Conservation (phyloP, 2,888 invertebrate genomes). For the Catocala nupta region DNA sequence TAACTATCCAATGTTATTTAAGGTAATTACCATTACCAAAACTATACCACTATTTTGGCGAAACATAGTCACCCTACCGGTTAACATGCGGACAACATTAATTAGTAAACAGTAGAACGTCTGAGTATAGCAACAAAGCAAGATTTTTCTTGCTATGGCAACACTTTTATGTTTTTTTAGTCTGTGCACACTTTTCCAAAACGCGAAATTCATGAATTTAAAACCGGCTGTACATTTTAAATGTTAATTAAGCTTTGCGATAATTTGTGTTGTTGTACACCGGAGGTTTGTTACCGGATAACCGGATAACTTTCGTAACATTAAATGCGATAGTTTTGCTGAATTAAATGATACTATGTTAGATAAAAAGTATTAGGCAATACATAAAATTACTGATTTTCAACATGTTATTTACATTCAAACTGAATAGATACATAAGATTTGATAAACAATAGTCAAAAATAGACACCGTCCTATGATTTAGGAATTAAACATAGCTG, state of each 20-base stretch:
- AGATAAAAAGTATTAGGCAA: neutral
- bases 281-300: constrained; percentile 34
- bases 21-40: no score
- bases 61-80: constrained; percentile 56
- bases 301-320: constrained; percentile 34
- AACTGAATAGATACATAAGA: neutral
- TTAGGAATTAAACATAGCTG: no score
- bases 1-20: no score
- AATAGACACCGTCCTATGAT: no score
- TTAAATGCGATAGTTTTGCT: constrained; percentile 16
- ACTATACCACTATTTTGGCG: no score
- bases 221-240: constrained; percentile 51
- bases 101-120: constrained; percentile 82
- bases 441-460: no score
- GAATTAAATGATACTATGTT: constrained; percentile 12
- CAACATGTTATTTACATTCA: neutral
- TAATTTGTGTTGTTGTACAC: constrained; percentile 43
- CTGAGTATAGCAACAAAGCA: constrained; percentile 75
- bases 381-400: no score
- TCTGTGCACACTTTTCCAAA: constrained; percentile 56
- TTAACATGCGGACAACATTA: constrained; percentile 82
- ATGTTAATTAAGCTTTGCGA: constrained; percentile 54
- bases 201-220: constrained; percentile 60
- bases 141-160: constrained; percentile 68
- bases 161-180: constrained; percentile 54